phyloP scores from a whole-genome alignment of 1,140 invertebrate species.

The Panagrolaimus sp. region DNA sequence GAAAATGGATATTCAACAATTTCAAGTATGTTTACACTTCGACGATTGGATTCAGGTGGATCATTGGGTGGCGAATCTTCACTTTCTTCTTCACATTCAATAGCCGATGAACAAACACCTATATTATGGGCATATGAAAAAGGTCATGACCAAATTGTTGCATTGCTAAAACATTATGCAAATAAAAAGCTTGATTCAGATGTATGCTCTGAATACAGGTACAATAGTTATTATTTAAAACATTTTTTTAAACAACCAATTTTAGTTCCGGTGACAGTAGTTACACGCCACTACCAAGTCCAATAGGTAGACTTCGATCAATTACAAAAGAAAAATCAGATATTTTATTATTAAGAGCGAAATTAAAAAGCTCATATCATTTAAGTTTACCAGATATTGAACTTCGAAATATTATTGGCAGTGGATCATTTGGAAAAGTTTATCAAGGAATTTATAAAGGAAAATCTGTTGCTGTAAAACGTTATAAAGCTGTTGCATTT shows the following conservation, averaged over 20 bases:
- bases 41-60: conserved; percentile 18
- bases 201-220: conserved; percentile 54
- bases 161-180: conserved; percentile 62
- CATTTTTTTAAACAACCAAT: too few species aligned
- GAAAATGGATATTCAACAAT: conserved; percentile 15
- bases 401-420: conserved; percentile 60
- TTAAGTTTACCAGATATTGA: conserved; percentile 61
- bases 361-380: conserved; percentile 60
- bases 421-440: conserved; percentile 63
- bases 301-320: conserved; percentile 61
- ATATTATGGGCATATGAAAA: conserved; percentile 63
- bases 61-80: conserved; percentile 19
- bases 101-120: conserved; percentile 60
- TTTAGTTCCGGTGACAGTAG: conserved; percentile 59
- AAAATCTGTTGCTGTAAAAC: conserved; percentile 62
- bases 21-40: conserved; percentile 31
- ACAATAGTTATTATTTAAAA: too few species aligned
- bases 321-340: conserved; percentile 63
- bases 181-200: conserved; percentile 61
- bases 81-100: conserved; percentile 24
- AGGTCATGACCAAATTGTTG: conserved; percentile 63
- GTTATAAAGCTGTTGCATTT: conserved; percentile 61
- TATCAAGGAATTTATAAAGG: conserved; percentile 62
- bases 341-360: conserved; percentile 60
- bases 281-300: conserved; percentile 62